Conservation (phyloP, 1,140 invertebrate genomes). For the Lordiphosa mommai region DNA sequence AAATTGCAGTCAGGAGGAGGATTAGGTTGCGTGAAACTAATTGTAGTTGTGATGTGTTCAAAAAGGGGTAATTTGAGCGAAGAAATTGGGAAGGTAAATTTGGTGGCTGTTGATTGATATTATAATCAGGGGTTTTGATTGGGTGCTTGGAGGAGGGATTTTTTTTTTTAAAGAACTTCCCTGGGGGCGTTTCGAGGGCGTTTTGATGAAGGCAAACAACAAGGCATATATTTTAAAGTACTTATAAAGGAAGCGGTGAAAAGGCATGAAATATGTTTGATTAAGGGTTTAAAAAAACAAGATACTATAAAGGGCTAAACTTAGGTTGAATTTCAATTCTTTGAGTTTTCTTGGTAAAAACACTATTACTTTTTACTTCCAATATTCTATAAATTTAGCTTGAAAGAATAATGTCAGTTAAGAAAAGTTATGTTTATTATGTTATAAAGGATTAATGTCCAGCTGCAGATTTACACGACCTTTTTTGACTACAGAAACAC, state of each 20-base stretch:
- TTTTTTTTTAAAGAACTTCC: neutral
- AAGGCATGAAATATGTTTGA: neutral
- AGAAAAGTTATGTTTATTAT: too few species aligned
- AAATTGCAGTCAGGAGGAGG: slow-evolving; percentile 51
- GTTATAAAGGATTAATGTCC: too few species aligned
- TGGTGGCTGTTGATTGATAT: slow-evolving; percentile 30
- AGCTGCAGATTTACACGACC: too few species aligned
- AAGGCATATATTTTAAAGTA: too few species aligned
- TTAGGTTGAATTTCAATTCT: too few species aligned
- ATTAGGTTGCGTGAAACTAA: slow-evolving; percentile 66
- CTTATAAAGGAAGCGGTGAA: neutral
- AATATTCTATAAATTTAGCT: too few species aligned
- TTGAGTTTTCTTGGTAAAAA: too few species aligned
- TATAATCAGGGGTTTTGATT: slow-evolving; percentile 59
- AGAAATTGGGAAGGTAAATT: slow-evolving; percentile 3
- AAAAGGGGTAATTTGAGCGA: slow-evolving; percentile 43
- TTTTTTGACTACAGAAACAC: too few species aligned
- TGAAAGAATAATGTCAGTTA: too few species aligned
- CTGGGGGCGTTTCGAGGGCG: slow-evolving; percentile 43
- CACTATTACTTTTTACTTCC: too few species aligned
- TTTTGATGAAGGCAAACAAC: slow-evolving; percentile 29
- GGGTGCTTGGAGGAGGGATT: slow-evolving; percentile 10
- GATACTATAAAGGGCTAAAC: too few species aligned
- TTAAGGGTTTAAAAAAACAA: too few species aligned
- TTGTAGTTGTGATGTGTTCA: slow-evolving; percentile 35